Evolutionary conservation across 2,113 vertebrate species (phyloP).

Genomic region (Pelvicachromis taeniatus): DNA sequence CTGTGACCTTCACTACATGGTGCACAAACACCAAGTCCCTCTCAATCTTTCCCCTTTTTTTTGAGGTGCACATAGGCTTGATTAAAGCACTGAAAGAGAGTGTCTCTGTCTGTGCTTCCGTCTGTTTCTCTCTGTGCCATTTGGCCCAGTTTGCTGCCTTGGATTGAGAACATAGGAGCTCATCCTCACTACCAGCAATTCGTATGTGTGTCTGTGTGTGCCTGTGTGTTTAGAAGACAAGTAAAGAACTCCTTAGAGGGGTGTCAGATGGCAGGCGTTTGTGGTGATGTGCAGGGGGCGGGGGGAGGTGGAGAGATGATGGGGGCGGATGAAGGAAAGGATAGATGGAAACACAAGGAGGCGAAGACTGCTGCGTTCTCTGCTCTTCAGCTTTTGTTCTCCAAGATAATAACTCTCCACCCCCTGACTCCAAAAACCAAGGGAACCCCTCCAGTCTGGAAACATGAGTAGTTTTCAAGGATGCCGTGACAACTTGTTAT

Average conservation of each 20-base stretch:
- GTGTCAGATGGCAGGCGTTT: slow-evolving; percentile 70
- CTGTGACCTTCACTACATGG: slow-evolving; percentile 16
- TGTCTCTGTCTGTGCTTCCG: slow-evolving; percentile 16
- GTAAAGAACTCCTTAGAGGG: slow-evolving; percentile 48
- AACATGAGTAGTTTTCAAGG: neutral
- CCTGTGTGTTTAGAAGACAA: slow-evolving; percentile 22
- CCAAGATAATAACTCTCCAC: slow-evolving; percentile 39
- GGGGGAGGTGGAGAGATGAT: slow-evolving; percentile 18
- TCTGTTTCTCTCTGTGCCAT: slow-evolving; percentile 26
- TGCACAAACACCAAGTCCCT: slow-evolving; percentile 12
- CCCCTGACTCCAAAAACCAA: slow-evolving; percentile 31
- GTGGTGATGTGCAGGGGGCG: slow-evolving; percentile 12
- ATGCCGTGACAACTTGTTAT: neutral
- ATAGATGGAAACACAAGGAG: slow-evolving; percentile 46
- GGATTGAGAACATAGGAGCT: slow-evolving; percentile 24
- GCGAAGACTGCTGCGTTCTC: slow-evolving; percentile 30
- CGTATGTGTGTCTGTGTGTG: neutral
- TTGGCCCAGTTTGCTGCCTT: slow-evolving; percentile 20
- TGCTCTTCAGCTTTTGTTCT: slow-evolving; percentile 60
- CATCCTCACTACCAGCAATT: slow-evolving; percentile 1
- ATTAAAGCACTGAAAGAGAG: neutral
- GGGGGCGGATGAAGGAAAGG: slow-evolving; percentile 46
- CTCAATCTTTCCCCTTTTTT: neutral
- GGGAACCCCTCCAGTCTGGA: slow-evolving; percentile 5
- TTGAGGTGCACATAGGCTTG: neutral